These are phyloP conservation scores for Scolanthus callimorphus DNA, from an alignment of 92 coral and sea anemone genomes.

Conservation along the genomic window DNA sequence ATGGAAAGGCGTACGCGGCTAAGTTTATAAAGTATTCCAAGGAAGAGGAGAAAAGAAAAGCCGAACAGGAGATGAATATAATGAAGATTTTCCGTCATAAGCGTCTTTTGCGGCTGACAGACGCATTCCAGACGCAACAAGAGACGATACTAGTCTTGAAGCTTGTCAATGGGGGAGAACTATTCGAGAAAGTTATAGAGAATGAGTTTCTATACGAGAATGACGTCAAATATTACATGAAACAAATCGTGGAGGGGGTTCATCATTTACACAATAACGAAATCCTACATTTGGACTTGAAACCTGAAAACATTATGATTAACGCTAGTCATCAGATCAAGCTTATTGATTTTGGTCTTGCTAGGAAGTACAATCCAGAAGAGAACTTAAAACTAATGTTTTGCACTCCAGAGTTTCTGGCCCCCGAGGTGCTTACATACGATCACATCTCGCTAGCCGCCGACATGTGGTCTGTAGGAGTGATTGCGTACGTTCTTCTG, in stretches of 20 bases:
- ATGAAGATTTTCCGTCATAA: conserved; percentile 66
- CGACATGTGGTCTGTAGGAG: conserved; percentile 99
- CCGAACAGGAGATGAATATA: conserved; percentile 64
- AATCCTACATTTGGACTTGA: conserved; percentile 69
- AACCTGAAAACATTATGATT: conserved; percentile 84
- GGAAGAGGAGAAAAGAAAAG: no score
- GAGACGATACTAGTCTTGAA: conserved; percentile 83
- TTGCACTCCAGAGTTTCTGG: conserved; percentile 67
- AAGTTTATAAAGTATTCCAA: conserved; percentile 68
- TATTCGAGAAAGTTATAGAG: conserved; percentile 76
- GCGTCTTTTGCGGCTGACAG: conserved; percentile 60
- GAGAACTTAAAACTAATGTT: conserved; percentile 79
- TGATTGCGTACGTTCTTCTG: conserved; percentile 74
- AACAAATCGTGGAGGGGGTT: conserved; percentile 74
- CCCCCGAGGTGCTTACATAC: conserved; percentile 91
- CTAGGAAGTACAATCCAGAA: conserved; percentile 71
- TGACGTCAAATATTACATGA: conserved; percentile 71
- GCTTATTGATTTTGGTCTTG: conserved; percentile 84
- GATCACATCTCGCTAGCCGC: conserved; percentile 79
- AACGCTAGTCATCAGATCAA: conserved; percentile 71
- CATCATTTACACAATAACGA: conserved; percentile 69
- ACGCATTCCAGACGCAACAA: conserved; percentile 60
- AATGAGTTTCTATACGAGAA: conserved; percentile 75
- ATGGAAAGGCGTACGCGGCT: conserved; percentile 70
- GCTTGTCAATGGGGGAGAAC: conserved; percentile 73